A percentile compares a stretch with the other conserved stretches of the same genome.
Evolutionary conservation across 2,113 vertebrate genomes (phyloP).

Genomic region (Cephalopterus ornatus): DNA sequence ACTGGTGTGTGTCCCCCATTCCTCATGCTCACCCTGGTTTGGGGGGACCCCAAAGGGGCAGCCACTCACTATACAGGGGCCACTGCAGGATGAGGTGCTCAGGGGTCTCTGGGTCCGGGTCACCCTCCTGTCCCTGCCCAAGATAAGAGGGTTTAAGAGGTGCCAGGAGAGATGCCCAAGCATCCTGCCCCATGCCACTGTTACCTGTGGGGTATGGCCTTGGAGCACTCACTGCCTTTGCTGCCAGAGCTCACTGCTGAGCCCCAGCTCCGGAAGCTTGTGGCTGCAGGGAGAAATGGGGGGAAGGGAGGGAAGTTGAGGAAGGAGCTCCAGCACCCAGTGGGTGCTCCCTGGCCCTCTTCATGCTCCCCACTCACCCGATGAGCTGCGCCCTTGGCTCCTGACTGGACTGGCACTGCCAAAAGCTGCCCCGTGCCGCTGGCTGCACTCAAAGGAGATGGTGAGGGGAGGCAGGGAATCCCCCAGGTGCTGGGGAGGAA

Average conservation of each 20-base stretch:
- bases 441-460: slow-evolving; percentile 58
- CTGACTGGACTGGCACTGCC: slow-evolving; percentile 47
- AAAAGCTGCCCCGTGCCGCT: slow-evolving; percentile 58
- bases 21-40: not conserved
- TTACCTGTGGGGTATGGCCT: not conserved
- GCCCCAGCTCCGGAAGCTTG: slow-evolving; percentile 51
- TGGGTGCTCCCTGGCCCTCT: not conserved
- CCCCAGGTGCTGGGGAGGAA: not conserved
- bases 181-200: not conserved
- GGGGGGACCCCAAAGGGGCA: not conserved
- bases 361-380: not conserved
- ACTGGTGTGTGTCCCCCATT: not conserved
- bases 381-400: slow-evolving; percentile 75
- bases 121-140: not conserved
- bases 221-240: not conserved
- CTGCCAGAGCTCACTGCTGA: not conserved
- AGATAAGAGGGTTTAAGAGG: not conserved
- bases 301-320: not conserved
- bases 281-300: slow-evolving; percentile 55
- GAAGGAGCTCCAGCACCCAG: not conserved
- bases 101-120: not conserved
- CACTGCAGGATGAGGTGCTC: not conserved
- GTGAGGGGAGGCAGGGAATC: not conserved
- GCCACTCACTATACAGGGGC: not conserved
- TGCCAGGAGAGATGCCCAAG: not conserved